Percentiles rank a stretch among this genome's conserved stretches.
Evolutionary conservation across 2,888 invertebrate genomes (phyloP).

Genomic region (Aporophyla lueneburgensis): DNA sequence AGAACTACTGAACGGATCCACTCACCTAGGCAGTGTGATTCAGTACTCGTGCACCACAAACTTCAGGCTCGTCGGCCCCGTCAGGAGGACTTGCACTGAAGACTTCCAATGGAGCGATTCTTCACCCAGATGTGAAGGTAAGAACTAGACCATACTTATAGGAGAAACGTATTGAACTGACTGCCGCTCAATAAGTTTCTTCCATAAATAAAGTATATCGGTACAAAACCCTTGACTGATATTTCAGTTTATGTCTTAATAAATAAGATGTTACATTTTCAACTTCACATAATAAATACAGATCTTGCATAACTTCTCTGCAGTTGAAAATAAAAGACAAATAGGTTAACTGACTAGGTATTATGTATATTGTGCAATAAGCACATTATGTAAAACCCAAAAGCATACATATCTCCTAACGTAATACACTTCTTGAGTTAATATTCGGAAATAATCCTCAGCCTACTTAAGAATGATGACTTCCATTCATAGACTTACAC

Average conservation of each 20-base stretch:
- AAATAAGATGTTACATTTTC: no score
- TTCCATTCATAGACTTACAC: neutral
- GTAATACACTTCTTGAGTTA: neutral
- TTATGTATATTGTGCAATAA: neutral
- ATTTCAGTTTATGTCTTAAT: neutral
- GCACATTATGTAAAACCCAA: neutral
- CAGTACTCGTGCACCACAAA: conserved; percentile 95
- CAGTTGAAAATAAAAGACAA: neutral
- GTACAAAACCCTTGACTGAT: neutral
- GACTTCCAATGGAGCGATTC: conserved; percentile 96
- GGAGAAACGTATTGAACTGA: neutral
- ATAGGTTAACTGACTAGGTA: neutral
- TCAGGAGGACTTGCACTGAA: conserved; percentile 93
- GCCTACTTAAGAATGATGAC: neutral
- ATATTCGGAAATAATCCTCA: neutral
- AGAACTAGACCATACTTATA: neutral
- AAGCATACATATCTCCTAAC: neutral
- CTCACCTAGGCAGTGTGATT: conserved; percentile 95
- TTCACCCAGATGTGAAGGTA: conserved; percentile 97
- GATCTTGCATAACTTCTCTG: no score
- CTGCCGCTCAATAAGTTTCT: neutral
- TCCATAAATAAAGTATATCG: neutral
- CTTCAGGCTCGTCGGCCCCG: conserved; percentile 94
- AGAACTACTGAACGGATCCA: conserved; percentile 94
- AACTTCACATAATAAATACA: no score